phyloP scores from a whole-genome alignment of 2,797 vertebrate species.

The Pogonophryne albipinna region DNA sequence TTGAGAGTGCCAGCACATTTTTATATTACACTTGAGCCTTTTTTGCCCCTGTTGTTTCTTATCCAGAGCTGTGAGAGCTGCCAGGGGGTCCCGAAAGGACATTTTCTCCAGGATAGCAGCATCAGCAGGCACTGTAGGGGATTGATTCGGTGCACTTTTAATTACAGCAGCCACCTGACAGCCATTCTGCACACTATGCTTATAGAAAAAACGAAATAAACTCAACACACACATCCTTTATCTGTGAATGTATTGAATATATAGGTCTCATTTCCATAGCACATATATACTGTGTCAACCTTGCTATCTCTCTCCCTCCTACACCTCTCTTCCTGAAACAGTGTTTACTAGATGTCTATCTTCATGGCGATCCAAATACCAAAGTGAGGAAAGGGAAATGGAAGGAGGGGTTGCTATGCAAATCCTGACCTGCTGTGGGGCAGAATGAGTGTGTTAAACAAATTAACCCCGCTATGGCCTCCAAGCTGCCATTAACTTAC shows the following conservation, averaged over 20 bases:
- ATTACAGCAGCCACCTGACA: neutral
- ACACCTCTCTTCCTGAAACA: conserved; percentile 68
- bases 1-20: conserved; percentile 34
- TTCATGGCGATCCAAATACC: conserved; percentile 64
- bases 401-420: conserved; percentile 75
- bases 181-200: neutral
- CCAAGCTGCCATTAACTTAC: neutral
- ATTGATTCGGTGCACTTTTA: neutral
- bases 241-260: neutral
- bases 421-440: conserved; percentile 67
- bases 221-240: neutral
- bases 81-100: conserved; percentile 2
- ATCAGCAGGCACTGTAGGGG: neutral
- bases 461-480: conserved; percentile 56
- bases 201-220: neutral
- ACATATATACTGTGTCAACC: neutral
- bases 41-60: conserved; percentile 5
- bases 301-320: conserved; percentile 42
- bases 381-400: conserved; percentile 65
- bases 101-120: conserved; percentile 3
- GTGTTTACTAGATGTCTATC: conserved; percentile 77
- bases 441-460: conserved; percentile 71
- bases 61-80: neutral
- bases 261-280: conserved; percentile 20
- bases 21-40: conserved; percentile 21